Conservation (phyloP, 2,888 invertebrate species). For the Nephrotoma appendiculata region DNA sequence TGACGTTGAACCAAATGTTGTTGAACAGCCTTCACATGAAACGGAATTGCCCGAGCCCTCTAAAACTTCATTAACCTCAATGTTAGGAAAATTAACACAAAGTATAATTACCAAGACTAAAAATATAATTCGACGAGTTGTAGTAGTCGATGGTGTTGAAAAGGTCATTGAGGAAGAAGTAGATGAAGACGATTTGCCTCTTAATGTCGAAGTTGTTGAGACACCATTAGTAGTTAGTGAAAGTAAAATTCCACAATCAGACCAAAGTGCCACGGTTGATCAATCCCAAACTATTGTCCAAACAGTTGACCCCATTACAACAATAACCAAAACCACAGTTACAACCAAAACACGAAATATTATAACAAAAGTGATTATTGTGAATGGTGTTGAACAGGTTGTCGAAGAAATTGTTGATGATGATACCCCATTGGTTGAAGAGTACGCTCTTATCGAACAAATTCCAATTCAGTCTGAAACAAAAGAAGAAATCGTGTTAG, state of each 20-base stretch:
- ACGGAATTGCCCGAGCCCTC: background rate
- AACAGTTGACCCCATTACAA: background rate
- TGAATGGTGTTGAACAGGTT: conserved; percentile 71
- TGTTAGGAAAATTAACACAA: background rate
- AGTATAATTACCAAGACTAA: conserved; percentile 47
- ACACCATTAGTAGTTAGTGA: background rate
- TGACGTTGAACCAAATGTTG: background rate
- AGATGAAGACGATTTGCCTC: conserved; percentile 51
- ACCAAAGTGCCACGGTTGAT: background rate
- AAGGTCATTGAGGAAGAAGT: conserved; percentile 68
- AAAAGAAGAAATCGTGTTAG: conserved; percentile 22
- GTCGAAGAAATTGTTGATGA: conserved; percentile 70
- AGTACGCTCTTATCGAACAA: background rate
- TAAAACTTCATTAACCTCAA: background rate
- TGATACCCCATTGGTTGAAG: background rate
- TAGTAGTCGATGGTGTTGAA: conserved; percentile 71
- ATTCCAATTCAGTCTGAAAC: background rate
- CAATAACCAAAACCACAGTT: conserved; percentile 25
- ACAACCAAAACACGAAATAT: conserved; percentile 60
- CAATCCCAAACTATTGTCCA: background rate
- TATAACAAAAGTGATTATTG: conserved; percentile 58
- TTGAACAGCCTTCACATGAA: background rate
- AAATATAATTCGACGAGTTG: conserved; percentile 59
- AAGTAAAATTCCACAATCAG: background rate
- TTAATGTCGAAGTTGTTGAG: conserved; percentile 31